phyloP scores from a whole-genome alignment of 2,797 vertebrate species.

The Microctenopoma steveboyesi region DNA sequence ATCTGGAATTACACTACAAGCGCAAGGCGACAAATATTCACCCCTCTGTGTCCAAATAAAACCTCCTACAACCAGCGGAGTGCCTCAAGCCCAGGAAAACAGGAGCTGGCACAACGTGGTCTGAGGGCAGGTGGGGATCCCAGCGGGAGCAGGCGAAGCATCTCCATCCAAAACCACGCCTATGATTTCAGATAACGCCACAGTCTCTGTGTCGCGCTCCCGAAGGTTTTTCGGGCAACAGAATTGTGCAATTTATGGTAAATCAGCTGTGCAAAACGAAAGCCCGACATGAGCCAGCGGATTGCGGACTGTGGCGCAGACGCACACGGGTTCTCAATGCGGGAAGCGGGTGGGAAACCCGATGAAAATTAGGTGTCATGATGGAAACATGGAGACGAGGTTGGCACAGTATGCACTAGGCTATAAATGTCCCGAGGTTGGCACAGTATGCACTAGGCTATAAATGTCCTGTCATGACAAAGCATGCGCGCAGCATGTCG shows the following conservation, averaged over 20 bases:
- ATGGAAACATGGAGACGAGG: neutral
- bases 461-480: neutral
- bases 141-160: conserved; percentile 77
- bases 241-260: conserved; percentile 43
- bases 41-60: conserved; percentile 8
- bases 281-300: conserved; percentile 56
- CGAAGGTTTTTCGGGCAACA: conserved; percentile 37
- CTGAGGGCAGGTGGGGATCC: conserved; percentile 78
- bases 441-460: neutral
- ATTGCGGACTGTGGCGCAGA: conserved; percentile 64
- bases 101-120: conserved; percentile 59
- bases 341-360: conserved; percentile 48
- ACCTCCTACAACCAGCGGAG: conserved; percentile 22
- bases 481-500: neutral
- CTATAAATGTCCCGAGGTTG: too few species aligned
- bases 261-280: conserved; percentile 65
- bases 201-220: conserved; percentile 15
- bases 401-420: neutral
- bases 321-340: conserved; percentile 53
- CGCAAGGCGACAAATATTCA: neutral
- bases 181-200: conserved; percentile 55
- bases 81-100: conserved; percentile 26
- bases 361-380: neutral
- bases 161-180: conserved; percentile 82
- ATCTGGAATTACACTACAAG: conserved; percentile 26